phyloP scores from a whole-genome alignment of 2,888 invertebrate genomes.

The Apoderus coryli region DNA sequence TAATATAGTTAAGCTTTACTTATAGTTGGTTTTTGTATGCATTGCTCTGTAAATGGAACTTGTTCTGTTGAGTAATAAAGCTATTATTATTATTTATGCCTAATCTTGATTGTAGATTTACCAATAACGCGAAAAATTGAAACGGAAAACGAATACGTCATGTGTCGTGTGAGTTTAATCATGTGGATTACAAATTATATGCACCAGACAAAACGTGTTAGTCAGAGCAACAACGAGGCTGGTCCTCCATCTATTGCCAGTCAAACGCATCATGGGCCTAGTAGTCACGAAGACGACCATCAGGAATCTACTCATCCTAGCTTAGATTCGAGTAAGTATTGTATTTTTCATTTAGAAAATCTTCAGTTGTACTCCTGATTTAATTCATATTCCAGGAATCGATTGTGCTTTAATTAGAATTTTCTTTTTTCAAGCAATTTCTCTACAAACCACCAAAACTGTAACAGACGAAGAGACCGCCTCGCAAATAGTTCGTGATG shows the following conservation, averaged over 20 bases:
- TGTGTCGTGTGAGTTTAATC: constrained; percentile 72
- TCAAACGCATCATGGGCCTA: constrained; percentile 26
- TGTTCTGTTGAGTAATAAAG: no score
- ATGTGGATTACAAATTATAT: constrained; percentile 82
- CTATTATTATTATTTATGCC: no score
- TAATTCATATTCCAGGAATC: not conserved
- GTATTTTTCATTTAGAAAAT: constrained; percentile 5
- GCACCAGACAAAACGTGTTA: constrained; percentile 50
- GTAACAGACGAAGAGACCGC: constrained; percentile 31
- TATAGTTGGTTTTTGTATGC: no score
- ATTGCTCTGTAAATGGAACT: no score
- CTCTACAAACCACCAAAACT: constrained; percentile 28
- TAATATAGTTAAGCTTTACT: no score
- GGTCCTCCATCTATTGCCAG: constrained; percentile 15
- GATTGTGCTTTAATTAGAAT: not conserved
- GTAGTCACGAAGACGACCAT: constrained; percentile 27
- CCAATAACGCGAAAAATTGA: constrained; percentile 60
- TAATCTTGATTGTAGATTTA: constrained; percentile 51
- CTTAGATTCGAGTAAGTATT: constrained; percentile 41
- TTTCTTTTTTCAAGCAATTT: constrained; percentile 24
- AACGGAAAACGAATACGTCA: constrained; percentile 48
- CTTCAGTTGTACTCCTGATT: constrained; percentile 3
- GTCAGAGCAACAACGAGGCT: constrained; percentile 15
- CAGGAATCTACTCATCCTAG: constrained; percentile 45
- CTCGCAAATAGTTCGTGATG: constrained; percentile 66